Conservation (phyloP, 2,888 invertebrate species). For the Oeneis ivallda region DNA sequence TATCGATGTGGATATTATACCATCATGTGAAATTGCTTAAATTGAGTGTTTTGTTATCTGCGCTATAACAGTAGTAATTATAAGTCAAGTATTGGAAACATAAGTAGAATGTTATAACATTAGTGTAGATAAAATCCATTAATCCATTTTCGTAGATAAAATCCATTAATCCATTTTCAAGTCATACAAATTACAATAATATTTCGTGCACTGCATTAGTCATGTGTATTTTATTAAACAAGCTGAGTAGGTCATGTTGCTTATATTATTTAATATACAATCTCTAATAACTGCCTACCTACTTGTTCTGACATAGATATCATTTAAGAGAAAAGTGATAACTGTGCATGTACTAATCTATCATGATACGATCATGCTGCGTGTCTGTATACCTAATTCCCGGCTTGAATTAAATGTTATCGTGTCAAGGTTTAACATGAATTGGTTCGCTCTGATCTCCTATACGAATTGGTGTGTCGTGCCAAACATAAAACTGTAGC, state of each 20-base stretch:
- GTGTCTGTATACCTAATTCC: conserved; percentile 66
- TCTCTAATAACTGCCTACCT: neutral
- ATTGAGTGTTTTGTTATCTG: no score
- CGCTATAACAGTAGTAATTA: no score
- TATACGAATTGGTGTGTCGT: conserved; percentile 53
- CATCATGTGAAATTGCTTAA: no score
- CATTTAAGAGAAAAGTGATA: conserved; percentile 37
- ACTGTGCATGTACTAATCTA: conserved; percentile 44
- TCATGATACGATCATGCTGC: conserved; percentile 59
- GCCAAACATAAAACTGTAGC: conserved; percentile 55
- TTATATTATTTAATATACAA: conserved; percentile 1
- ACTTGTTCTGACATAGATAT: conserved; percentile 30
- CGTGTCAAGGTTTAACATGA: conserved; percentile 66
- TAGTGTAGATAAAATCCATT: no score
- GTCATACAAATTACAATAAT: no score
- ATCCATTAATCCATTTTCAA: no score
- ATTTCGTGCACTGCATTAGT: no score
- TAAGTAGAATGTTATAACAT: no score
- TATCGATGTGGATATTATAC: no score
- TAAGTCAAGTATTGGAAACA: no score
- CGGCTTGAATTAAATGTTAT: conserved; percentile 71
- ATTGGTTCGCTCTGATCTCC: conserved; percentile 48
- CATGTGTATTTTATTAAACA: neutral
- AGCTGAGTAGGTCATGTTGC: neutral
- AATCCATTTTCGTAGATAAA: no score